phyloP scores from a whole-genome alignment of 2,113 vertebrate species.

The Tenrec ecaudatus region DNA sequence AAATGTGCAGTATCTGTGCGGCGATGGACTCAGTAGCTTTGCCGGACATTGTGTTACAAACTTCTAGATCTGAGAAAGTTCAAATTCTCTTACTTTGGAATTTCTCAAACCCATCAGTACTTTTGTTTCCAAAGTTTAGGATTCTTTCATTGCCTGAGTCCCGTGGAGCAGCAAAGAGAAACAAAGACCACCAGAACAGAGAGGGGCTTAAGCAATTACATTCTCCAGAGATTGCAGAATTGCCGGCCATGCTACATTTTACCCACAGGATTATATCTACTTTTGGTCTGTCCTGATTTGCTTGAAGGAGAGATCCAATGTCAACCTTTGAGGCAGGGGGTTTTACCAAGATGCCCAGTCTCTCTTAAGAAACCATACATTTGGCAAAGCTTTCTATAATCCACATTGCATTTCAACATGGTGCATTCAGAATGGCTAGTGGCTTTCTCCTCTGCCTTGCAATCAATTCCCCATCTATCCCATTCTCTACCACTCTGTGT shows the following conservation, averaged over 20 bases:
- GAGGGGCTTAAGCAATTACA: background rate
- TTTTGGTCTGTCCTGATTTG: background rate
- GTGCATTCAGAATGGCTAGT: fast-evolving
- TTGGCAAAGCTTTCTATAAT: background rate
- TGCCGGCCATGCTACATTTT: background rate
- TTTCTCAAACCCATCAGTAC: background rate
- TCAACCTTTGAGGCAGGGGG: background rate
- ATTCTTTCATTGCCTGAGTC: conserved; percentile 6
- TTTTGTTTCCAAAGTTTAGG: background rate
- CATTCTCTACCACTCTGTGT: too few relatives aligned
- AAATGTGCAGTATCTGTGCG: background rate
- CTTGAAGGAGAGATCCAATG: background rate
- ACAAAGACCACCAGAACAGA: background rate
- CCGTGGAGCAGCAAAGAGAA: background rate
- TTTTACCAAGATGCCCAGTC: background rate
- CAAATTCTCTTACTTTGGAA: background rate
- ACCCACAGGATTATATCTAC: background rate
- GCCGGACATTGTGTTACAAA: background rate
- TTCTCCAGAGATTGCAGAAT: background rate
- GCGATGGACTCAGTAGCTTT: too few relatives aligned
- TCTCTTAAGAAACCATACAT: background rate
- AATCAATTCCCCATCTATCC: fast-evolving
- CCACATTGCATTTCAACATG: background rate
- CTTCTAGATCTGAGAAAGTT: background rate
- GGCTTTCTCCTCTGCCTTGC: background rate